Percentiles rank a stretch among this genome's conserved stretches.
phyloP scores from a whole-genome alignment of 2,888 invertebrate species.

The Rhogogaster chlorosoma region DNA sequence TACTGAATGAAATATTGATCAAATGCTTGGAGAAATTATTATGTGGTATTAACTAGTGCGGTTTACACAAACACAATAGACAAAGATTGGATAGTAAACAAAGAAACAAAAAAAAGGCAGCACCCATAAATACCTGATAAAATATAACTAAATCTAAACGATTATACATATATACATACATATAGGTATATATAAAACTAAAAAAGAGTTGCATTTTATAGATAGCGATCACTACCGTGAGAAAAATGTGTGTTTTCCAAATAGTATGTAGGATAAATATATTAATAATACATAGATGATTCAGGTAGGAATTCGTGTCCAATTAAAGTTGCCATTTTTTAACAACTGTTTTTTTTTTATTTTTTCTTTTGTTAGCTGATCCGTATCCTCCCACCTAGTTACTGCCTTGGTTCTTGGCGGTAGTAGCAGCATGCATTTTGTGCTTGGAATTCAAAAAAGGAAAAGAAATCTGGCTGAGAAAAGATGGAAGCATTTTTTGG shows the following conservation, averaged over 20 bases:
- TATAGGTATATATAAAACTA: not conserved
- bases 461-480: not conserved
- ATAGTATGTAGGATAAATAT: constrained; percentile 54
- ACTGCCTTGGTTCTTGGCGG: not conserved
- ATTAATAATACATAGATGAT: constrained; percentile 55
- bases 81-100: constrained; percentile 1
- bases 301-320: constrained; percentile 50
- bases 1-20: not conserved
- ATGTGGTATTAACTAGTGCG: not conserved
- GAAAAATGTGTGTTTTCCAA: constrained; percentile 53
- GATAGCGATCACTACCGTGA: constrained; percentile 37
- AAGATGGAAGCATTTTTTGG: constrained; percentile 14
- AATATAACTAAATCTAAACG: constrained; percentile 11
- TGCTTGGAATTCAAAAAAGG: not conserved
- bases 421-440: constrained; percentile 10
- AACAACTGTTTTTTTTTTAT: not conserved
- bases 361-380: not conserved
- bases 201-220: constrained; percentile 38
- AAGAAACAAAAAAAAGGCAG: not conserved
- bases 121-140: constrained; percentile 26
- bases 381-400: not conserved
- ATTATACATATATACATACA: not conserved
- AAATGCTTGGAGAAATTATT: not conserved
- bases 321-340: constrained; percentile 57
- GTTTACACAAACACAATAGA: not conserved